phyloP scores from a whole-genome alignment of 1,140 invertebrate genomes.

The Holotrichia oblita region DNA sequence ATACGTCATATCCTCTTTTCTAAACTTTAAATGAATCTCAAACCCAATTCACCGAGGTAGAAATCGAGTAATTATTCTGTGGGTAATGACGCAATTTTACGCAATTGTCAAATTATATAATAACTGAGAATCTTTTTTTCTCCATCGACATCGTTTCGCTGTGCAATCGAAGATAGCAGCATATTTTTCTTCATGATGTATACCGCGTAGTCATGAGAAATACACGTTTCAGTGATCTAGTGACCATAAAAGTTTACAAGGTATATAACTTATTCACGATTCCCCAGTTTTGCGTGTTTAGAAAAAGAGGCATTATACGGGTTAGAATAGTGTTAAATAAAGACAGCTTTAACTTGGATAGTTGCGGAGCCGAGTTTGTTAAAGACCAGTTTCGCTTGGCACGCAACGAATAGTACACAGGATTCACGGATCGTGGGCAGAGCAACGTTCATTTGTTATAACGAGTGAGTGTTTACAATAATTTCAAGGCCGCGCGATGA shows the following conservation, averaged over 20 bases:
- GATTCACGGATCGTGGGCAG: slow-evolving; percentile 51
- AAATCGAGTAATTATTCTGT: background rate
- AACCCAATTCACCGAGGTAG: background rate
- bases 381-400: slow-evolving; percentile 19
- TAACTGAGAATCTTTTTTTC: background rate
- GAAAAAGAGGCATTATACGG: background rate
- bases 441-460: slow-evolving; percentile 48
- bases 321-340: background rate
- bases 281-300: background rate
- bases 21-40: background rate
- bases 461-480: slow-evolving; percentile 46
- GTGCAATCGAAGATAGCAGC: background rate
- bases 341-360: background rate
- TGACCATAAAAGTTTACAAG: slow-evolving; percentile 22
- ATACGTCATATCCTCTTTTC: background rate
- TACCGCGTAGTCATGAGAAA: slow-evolving; percentile 15
- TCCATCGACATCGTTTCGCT: background rate
- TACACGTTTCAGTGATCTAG: slow-evolving; percentile 36
- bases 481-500: slow-evolving; percentile 49
- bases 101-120: background rate
- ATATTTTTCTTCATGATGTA: background rate
- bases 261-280: slow-evolving; percentile 19
- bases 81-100: background rate
- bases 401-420: slow-evolving; percentile 40
- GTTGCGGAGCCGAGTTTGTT: background rate